Base-by-base conservation (phyloP, 2,888 invertebrate species). In the Sarcophaga rosellei region DNA sequence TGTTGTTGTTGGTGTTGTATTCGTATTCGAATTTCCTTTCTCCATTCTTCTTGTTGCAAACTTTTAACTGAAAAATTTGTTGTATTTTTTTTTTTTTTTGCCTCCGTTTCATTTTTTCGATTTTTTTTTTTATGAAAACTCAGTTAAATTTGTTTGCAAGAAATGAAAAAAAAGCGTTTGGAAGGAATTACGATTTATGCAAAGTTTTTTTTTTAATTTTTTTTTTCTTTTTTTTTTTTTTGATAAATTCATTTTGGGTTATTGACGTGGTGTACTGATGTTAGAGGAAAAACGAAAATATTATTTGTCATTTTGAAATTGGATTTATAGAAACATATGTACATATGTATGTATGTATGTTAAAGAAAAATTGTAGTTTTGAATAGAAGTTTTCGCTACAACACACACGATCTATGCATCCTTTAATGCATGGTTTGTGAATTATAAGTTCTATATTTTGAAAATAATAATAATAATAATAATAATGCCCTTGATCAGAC, bases 161-260 rank as follows among this genome's bases (percentile, higher is more conserved):
- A 21, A 73, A 17, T 62, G 45, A 12, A 25, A 45, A 45, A 68
- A 62, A 61, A 66, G 45, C 73, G 25, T 44, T 47, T 73, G 47
- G 25, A 68, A 78, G 69, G 57, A 74, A 68, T 78, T 44, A 74
- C 68, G 62, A 78, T 83, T 83, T 78, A 83, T 78, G 66, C 35
- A 83, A 78, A 83, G 73, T 78, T 78, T 77, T 78, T 76, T 61
- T n/a, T n/a, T n/a, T n/a, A n/a, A n/a, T n/a, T n/a, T n/a, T 4
- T 25, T 25, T 5, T 25, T 25, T 25, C 5, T 25, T 0, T 4
- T 25, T 25, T 4, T 5, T 25, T 25, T 25, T 25, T 25, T 25
- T 25, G 25, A 25, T 73, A 25, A 25, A 25, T 25, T 25, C 25
- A 25, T 25, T 25, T 25, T 25, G 25, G 25, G 25, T 25, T 25